A percentile compares a stretch with the other conserved stretches of the same genome.
Conservation (phyloP, 2,888 invertebrate genomes). For the Mechanitis messenoides region DNA sequence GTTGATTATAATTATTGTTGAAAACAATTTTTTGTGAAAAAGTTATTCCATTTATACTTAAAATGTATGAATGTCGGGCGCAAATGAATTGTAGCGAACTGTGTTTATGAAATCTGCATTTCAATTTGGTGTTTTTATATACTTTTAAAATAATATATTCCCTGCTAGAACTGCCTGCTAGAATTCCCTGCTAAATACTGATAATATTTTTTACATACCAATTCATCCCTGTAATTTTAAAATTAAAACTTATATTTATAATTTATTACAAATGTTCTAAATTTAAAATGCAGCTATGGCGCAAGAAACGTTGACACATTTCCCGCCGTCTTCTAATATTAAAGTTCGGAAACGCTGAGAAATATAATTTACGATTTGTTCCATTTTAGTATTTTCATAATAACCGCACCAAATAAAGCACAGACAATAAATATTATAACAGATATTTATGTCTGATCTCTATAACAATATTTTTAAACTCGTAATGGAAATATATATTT, state of each 20-base stretch:
- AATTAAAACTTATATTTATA: conserved; percentile 1
- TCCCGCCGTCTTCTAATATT: conserved; percentile 18
- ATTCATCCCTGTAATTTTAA: neutral
- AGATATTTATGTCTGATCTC: neutral
- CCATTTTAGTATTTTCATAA: conserved; percentile 4
- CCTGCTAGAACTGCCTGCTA: no score
- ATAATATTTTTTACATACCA: neutral
- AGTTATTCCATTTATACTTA: no score
- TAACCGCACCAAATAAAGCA: neutral
- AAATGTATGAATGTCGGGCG: no score
- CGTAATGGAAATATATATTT: no score
- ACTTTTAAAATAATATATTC: no score
- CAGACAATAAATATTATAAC: neutral
- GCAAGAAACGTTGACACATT: conserved; percentile 25
- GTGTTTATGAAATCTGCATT: no score
- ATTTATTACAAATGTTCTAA: conserved; percentile 9
- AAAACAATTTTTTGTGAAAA: no score
- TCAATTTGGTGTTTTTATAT: no score
- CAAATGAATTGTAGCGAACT: no score
- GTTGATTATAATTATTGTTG: no score
- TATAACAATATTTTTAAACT: no score
- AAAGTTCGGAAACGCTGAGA: conserved; percentile 20
- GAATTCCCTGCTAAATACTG: neutral
- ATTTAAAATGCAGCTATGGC: conserved; percentile 21
- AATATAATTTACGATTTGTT: conserved; percentile 17